Conservation (phyloP, 2,113 vertebrate species). For the Nothobranchius furzeri region DNA sequence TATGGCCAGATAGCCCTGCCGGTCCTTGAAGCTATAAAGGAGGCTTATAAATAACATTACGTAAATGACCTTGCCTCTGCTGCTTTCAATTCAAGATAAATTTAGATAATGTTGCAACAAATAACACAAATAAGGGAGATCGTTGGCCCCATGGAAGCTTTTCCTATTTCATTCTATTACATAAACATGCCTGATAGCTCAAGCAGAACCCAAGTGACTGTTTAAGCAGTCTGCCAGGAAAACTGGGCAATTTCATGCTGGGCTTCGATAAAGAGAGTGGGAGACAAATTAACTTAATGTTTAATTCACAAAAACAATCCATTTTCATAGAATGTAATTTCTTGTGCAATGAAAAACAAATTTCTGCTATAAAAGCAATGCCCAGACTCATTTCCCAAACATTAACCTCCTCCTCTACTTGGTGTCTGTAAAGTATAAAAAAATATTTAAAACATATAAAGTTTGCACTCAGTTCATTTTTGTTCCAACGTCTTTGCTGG, state of each 20-base stretch:
- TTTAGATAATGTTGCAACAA: constrained; percentile 17
- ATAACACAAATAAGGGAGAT: constrained; percentile 21
- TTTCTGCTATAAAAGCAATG: constrained; percentile 1
- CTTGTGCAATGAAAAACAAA: constrained; percentile 12
- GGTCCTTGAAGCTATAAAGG: constrained; percentile 30
- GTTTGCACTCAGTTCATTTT: constrained; percentile 21
- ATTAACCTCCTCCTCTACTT: not conserved
- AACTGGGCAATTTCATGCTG: constrained; percentile 7
- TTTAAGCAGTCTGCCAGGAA: constrained; percentile 32
- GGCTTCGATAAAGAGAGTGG: constrained; percentile 5
- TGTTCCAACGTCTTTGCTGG: constrained; percentile 20
- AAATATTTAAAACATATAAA: constrained; percentile 3
- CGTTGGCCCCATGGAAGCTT: constrained; percentile 1
- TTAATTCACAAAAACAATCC: constrained; percentile 10
- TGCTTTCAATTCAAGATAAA: constrained; percentile 36
- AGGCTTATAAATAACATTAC: constrained; percentile 42
- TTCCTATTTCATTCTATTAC: not conserved
- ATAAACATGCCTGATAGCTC: constrained; percentile 24
- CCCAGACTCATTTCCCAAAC: not conserved
- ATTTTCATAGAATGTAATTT: constrained; percentile 16
- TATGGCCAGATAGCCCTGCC: not conserved
- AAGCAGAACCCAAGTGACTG: constrained; percentile 27
- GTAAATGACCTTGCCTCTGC: constrained; percentile 15
- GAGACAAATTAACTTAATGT: constrained; percentile 22
- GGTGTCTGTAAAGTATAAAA: not conserved